phyloP scores from a whole-genome alignment of 2,888 invertebrate genomes.

The Agonopterix alstromeriana region DNA sequence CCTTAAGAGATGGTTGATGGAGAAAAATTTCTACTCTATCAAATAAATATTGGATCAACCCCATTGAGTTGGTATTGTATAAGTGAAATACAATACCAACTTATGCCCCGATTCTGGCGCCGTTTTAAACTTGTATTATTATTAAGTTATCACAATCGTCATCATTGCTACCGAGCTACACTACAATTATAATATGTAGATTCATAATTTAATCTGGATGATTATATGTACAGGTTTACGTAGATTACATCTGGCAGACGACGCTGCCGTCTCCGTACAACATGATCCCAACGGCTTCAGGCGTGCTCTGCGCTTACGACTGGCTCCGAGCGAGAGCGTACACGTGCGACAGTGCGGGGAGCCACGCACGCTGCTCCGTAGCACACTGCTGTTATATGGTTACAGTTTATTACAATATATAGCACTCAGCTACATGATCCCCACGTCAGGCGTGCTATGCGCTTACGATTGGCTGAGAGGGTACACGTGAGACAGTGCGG shows the following conservation, averaged over 20 bases:
- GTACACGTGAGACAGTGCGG: constrained; percentile 28
- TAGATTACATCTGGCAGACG: constrained; percentile 83
- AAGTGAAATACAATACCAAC: too few species aligned
- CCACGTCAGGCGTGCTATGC: constrained; percentile 69
- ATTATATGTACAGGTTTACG: constrained; percentile 69
- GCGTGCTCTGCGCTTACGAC: constrained; percentile 59
- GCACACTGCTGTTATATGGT: constrained; percentile 61
- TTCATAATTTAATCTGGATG: too few species aligned
- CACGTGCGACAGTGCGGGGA: constrained; percentile 29
- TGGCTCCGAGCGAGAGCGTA: constrained; percentile 57
- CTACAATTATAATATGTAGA: too few species aligned
- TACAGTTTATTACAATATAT: too few species aligned
- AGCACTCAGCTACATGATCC: constrained; percentile 73
- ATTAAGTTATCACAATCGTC: too few species aligned
- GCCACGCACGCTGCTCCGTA: constrained; percentile 59
- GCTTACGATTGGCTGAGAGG: constrained; percentile 66
- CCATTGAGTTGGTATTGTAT: too few species aligned
- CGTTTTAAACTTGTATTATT: too few species aligned
- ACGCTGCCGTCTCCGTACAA: constrained; percentile 84
- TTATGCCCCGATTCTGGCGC: too few species aligned
- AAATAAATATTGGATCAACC: too few species aligned
- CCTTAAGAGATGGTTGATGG: too few species aligned
- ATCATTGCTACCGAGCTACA: too few species aligned
- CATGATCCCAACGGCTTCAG: constrained; percentile 78
- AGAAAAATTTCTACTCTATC: too few species aligned